Percentiles rank a stretch among this genome's conserved stretches.
Evolutionary conservation across 2,113 vertebrate genomes (phyloP).

Genomic region (Cryptomyrus ogoouensis): DNA sequence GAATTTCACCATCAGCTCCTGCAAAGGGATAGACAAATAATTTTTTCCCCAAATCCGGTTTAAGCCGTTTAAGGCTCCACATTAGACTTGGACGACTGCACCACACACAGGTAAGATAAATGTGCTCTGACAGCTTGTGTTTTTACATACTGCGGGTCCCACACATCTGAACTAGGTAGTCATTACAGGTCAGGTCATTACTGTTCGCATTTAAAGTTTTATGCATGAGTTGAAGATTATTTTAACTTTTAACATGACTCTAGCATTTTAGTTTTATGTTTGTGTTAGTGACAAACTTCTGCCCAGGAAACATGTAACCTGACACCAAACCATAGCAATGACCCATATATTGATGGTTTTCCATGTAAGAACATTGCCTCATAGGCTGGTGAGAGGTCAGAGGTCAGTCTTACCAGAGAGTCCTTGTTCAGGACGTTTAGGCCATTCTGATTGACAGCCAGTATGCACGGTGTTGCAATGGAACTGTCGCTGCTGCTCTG

Average conservation of each 20-base stretch:
- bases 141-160: neutral
- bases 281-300: neutral
- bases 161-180: neutral
- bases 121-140: neutral
- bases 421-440: constrained; percentile 77
- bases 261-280: neutral
- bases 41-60: neutral
- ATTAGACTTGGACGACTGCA: neutral
- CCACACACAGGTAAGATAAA: neutral
- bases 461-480: constrained; percentile 69
- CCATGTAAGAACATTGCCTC: neutral
- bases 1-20: constrained; percentile 77
- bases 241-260: neutral
- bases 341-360: neutral
- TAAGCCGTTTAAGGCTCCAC: neutral
- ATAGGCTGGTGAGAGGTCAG: neutral
- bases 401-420: constrained; percentile 64
- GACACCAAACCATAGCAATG: neutral
- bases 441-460: constrained; percentile 76
- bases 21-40: neutral
- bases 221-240: neutral
- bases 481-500: constrained; percentile 71
- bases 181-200: neutral
- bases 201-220: neutral
- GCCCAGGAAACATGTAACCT: neutral